phyloP scores from a whole-genome alignment of 1,140 invertebrate species.

The Nasonia vitripennis region DNA sequence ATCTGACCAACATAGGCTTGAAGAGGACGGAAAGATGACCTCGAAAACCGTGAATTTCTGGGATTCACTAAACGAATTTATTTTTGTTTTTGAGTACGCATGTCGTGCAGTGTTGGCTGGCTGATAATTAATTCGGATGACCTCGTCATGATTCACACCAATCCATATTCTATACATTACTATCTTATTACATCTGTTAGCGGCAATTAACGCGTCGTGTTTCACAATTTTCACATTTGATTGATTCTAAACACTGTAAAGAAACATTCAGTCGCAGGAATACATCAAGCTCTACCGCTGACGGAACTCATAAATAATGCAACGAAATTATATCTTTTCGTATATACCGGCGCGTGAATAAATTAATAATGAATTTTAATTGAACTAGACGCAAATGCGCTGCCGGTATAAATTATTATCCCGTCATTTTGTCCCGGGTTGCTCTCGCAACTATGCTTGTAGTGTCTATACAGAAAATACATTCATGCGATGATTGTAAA shows the following conservation, averaged over 20 bases:
- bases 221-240: background rate
- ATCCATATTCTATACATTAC: background rate
- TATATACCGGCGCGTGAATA: background rate
- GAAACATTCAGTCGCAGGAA: background rate
- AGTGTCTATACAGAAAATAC: background rate
- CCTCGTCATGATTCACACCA: background rate
- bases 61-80: background rate
- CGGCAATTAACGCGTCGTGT: background rate
- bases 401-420: background rate
- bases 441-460: background rate
- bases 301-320: background rate
- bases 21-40: no score
- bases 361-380: background rate
- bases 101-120: background rate
- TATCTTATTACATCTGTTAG: background rate
- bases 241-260: background rate
- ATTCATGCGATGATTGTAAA: no score
- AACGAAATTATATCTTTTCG: background rate
- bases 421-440: background rate
- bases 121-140: background rate
- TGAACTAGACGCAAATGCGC: background rate
- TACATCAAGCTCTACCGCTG: background rate
- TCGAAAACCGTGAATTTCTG: no score
- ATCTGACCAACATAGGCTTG: no score
- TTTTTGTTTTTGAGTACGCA: background rate